A percentile compares a stretch with the other conserved stretches of the same genome.
Conservation (phyloP, 2,113 vertebrate species). For the Cyanoliseus patagonus region DNA sequence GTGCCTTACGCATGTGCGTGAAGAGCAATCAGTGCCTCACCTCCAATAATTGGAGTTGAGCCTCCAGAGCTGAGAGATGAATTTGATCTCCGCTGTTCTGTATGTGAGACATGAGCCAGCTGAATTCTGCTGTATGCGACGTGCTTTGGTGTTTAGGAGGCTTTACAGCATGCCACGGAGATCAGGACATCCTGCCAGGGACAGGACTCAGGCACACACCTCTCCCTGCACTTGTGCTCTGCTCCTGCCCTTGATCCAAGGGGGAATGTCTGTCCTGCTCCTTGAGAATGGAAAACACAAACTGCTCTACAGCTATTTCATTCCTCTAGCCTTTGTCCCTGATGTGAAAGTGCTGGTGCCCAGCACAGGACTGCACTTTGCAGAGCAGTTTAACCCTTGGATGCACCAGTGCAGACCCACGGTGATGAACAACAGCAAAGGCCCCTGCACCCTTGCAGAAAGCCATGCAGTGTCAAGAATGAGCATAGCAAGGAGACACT, state of each 20-base stretch:
- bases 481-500: not conserved
- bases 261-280: not conserved
- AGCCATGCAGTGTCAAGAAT: not conserved
- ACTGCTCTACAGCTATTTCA: not conserved
- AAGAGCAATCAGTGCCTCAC: not conserved
- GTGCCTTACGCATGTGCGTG: not conserved
- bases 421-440: not conserved
- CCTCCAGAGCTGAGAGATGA: not conserved
- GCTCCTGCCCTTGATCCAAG: not conserved
- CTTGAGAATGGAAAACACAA: not conserved
- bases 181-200: not conserved
- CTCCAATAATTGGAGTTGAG: not conserved
- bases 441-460: not conserved
- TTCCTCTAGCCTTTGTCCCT: not conserved
- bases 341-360: accelerated
- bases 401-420: accelerated
- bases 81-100: not conserved
- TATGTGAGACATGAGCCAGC: not conserved
- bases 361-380: not conserved
- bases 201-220: not conserved
- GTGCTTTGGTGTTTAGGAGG: not conserved
- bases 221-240: not conserved
- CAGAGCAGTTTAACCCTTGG: not conserved
- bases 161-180: accelerated
- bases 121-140: not conserved